Conservation (phyloP, 2,888 invertebrate species). For the Ptilodon capucinus region DNA sequence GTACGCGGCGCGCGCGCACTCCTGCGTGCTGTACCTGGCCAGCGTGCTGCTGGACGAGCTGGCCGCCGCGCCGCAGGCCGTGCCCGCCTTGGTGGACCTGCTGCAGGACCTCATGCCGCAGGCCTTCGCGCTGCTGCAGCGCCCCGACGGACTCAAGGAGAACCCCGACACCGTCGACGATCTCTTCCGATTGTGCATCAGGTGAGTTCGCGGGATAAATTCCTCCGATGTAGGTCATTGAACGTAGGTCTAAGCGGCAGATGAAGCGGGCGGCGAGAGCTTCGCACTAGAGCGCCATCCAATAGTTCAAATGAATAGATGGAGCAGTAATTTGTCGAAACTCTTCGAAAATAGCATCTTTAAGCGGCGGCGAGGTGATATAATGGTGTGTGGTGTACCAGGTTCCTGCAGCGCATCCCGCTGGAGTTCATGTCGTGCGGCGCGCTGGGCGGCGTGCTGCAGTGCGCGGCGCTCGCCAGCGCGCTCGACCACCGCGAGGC, state of each 20-base stretch:
- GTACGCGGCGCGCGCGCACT: slow-evolving; percentile 87
- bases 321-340: too few relatives aligned
- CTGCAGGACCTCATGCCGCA: slow-evolving; percentile 91
- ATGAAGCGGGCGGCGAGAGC: too few relatives aligned
- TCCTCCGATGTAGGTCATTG: too few relatives aligned
- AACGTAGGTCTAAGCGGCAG: too few relatives aligned
- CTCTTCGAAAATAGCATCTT: too few relatives aligned
- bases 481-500: slow-evolving; percentile 97
- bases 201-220: slow-evolving; percentile 59
- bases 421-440: slow-evolving; percentile 90
- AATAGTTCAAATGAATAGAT: too few relatives aligned
- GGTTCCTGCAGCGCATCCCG: slow-evolving; percentile 94
- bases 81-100: slow-evolving; percentile 91
- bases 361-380: too few relatives aligned
- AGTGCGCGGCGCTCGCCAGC: slow-evolving; percentile 91
- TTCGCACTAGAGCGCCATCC: too few relatives aligned
- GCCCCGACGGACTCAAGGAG: slow-evolving; percentile 90
- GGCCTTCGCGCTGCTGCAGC: slow-evolving; percentile 91
- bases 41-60: slow-evolving; percentile 93
- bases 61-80: slow-evolving; percentile 85
- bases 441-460: slow-evolving; percentile 88
- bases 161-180: slow-evolving; percentile 99
- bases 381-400: slow-evolving; percentile 21
- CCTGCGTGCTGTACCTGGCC: slow-evolving; percentile 90
- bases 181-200: slow-evolving; percentile 92